These are phyloP conservation scores for Nebria brevicollis DNA, from an alignment of 2,888 invertebrate genomes.

Conservation along the genomic window DNA sequence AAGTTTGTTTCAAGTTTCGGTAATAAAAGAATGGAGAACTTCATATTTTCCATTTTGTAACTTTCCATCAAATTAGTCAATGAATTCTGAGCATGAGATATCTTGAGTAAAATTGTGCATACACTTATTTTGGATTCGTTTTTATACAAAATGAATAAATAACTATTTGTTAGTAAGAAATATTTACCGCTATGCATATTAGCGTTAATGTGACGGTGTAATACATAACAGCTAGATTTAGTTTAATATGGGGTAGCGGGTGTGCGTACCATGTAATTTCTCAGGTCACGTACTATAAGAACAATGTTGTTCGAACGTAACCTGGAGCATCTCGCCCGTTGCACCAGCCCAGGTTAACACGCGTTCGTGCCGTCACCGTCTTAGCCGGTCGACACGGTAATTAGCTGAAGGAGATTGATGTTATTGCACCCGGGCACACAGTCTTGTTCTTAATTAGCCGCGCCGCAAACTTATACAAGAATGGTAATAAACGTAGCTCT, in stretches of 20 bases:
- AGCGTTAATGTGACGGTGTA: not conserved
- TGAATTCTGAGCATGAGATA: not conserved
- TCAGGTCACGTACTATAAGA: not conserved
- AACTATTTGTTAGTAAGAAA: not conserved
- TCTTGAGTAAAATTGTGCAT: too few relatives aligned
- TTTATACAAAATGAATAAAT: not conserved
- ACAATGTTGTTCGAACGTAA: conserved; percentile 11
- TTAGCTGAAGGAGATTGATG: conserved; percentile 40
- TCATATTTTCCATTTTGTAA: not conserved
- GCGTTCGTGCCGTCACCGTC: not conserved
- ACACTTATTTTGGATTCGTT: not conserved
- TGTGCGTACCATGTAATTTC: conserved; percentile 10
- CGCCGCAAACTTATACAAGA: conserved; percentile 21
- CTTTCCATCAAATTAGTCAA: conserved; percentile 2
- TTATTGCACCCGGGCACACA: conserved; percentile 27
- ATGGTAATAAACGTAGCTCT: conserved; percentile 24
- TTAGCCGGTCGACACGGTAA: conserved; percentile 34
- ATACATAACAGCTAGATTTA: not conserved
- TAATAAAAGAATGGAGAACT: not conserved
- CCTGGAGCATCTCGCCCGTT: conserved; percentile 9
- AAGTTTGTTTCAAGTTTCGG: not conserved
- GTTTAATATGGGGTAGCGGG: not conserved
- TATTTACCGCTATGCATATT: not conserved
- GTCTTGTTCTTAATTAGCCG: conserved; percentile 38
- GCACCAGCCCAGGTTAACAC: not conserved